Conservation (phyloP, 2,888 invertebrate genomes). For the Pseudococcus viburni region DNA sequence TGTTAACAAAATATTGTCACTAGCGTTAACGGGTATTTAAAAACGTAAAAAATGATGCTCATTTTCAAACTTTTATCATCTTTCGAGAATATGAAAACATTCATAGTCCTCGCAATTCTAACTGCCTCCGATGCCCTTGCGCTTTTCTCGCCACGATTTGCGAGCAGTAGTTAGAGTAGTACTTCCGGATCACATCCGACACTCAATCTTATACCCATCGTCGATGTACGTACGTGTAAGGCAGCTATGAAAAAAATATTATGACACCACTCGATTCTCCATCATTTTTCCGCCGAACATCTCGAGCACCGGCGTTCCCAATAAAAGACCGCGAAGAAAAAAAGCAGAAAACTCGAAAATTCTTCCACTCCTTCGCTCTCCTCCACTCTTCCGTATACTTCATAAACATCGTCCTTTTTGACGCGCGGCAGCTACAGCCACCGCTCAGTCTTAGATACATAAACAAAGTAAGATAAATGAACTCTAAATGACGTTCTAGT, state of each 20-base stretch:
- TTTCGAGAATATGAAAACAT: too few species aligned
- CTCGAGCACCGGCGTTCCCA: neutral
- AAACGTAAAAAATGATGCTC: too few species aligned
- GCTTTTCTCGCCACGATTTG: too few species aligned
- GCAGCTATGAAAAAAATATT: constrained; percentile 25
- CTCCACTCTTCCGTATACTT: neutral
- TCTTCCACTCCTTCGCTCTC: neutral
- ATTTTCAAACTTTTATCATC: too few species aligned
- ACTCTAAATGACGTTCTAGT: constrained; percentile 52
- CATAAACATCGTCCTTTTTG: constrained; percentile 11
- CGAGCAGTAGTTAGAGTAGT: neutral
- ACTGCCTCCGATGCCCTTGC: too few species aligned
- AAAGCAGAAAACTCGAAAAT: neutral
- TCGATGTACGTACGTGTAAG: neutral
- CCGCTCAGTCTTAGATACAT: constrained; percentile 34
- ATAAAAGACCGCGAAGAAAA: neutral
- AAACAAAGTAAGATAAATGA: constrained; percentile 55
- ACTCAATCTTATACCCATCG: neutral
- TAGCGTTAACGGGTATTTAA: too few species aligned
- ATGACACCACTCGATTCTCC: constrained; percentile 35
- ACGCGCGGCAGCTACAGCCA: neutral
- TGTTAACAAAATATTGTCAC: too few species aligned
- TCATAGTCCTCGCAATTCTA: too few species aligned
- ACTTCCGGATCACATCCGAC: neutral
- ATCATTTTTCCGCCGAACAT: constrained; percentile 2